Evolutionary conservation across 2,888 invertebrate genomes (phyloP), one percentile per base, ranked within the genome.

Genomic region (Dolichomitus sp.): DNA sequence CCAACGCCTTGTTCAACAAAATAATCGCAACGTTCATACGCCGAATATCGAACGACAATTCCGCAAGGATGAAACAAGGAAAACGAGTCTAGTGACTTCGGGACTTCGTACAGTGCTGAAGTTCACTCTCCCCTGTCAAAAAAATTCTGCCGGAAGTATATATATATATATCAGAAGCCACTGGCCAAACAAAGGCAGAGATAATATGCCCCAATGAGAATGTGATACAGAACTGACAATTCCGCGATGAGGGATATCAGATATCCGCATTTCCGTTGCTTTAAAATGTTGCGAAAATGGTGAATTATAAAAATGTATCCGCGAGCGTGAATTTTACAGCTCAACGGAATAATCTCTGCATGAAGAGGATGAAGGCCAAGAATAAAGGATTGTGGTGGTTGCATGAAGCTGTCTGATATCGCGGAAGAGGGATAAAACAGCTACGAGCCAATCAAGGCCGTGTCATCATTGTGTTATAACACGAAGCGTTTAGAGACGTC

Each of bases 381-480:
- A 45, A 45, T 45, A 45, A 45, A n/a, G 45, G 45, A 45, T 45
- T 45, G 45, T n/a, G 14, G 45, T 45, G 3, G 45, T 45, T 14
- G 45, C 4, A 45, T n/a, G 14, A 45, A 66, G 65, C 17, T 12
- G 27, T 37, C 7, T 66, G 65, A 50, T 68, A 50, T 33, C 68
- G 19, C 33, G 50, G 33, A 68, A 68, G 50, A 68, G 68, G 68
- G 68, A 68, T 68, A 68, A n/a, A 68, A 33, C 14, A 45, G 45
- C n/a, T 45, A 14, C 30, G 69, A 40, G 69, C 54, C 40, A 54
- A 69, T 69, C 69, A 40, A 69, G 69, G 69, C 69, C 54, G 69
- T n/a, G n/a, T 69, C 14, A 54, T 69, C 54, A 40, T 11, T 69
- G 50, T 30, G 61, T 61, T 12, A 30, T 30, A 23, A 4, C 42